Evolutionary conservation across 1,140 invertebrate genomes (phyloP).

Genomic region (Thaumatotibia leucotreta): DNA sequence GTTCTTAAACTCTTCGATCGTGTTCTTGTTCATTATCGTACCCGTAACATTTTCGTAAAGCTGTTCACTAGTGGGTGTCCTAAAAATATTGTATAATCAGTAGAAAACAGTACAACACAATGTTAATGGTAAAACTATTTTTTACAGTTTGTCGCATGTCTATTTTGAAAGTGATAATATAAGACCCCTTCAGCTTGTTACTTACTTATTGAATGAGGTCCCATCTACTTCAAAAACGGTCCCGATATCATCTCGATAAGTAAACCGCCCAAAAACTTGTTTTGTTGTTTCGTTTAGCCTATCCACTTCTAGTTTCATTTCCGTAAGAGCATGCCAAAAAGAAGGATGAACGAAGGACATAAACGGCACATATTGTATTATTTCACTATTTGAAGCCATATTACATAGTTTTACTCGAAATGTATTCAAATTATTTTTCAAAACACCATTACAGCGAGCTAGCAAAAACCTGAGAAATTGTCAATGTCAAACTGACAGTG

Average conservation of each 20-base stretch:
- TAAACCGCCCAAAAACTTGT: slow-evolving; percentile 86
- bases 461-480: neutral
- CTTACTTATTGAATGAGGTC: slow-evolving; percentile 88
- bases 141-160: too few relatives aligned
- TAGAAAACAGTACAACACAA: neutral
- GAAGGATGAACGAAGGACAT: slow-evolving; percentile 83
- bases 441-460: neutral
- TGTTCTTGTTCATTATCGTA: slow-evolving; percentile 90
- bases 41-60: slow-evolving; percentile 81
- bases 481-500: neutral
- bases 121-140: neutral
- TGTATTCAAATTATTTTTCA: neutral
- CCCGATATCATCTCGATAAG: slow-evolving; percentile 77
- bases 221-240: slow-evolving; percentile 84
- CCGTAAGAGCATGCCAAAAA: slow-evolving; percentile 94
- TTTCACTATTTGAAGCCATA: slow-evolving; percentile 32
- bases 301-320: slow-evolving; percentile 93
- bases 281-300: slow-evolving; percentile 86
- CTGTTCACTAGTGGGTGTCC: slow-evolving; percentile 77
- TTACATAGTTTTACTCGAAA: neutral
- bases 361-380: slow-evolving; percentile 77
- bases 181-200: slow-evolving; percentile 23
- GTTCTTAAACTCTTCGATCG: slow-evolving; percentile 91
- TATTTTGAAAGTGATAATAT: neutral
- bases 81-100: slow-evolving; percentile 71